These are phyloP conservation scores for Macroramphosus scolopax DNA, from an alignment of 2,797 vertebrate species.

Conservation along the genomic window DNA sequence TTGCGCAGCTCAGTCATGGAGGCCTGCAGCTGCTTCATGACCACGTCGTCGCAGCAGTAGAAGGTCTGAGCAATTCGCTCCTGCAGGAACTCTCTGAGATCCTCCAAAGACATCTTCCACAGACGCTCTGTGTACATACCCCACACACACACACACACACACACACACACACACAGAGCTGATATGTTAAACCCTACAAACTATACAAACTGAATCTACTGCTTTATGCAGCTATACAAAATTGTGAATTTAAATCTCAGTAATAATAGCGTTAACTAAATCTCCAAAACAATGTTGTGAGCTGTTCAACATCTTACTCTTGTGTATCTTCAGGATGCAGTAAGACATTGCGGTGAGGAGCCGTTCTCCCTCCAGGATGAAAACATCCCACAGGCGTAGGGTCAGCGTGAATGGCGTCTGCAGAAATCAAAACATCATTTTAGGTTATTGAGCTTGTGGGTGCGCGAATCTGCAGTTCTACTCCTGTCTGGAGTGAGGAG, in stretches of 20 bases:
- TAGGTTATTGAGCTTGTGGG: background rate
- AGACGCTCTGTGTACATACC: slow-evolving; percentile 69
- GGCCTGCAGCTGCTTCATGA: slow-evolving; percentile 76
- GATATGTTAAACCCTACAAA: background rate
- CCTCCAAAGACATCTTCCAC: slow-evolving; percentile 81
- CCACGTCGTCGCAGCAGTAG: slow-evolving; percentile 73
- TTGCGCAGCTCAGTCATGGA: slow-evolving; percentile 79
- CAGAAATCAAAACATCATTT: slow-evolving; percentile 25
- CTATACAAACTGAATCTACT: too few relatives aligned
- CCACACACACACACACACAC: slow-evolving; percentile 4
- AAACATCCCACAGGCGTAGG: slow-evolving; percentile 85
- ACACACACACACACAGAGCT: slow-evolving; percentile 9
- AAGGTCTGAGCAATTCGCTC: slow-evolving; percentile 73
- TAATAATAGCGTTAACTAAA: too few relatives aligned
- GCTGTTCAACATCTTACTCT: slow-evolving; percentile 75
- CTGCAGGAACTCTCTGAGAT: slow-evolving; percentile 84
- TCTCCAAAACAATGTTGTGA: too few relatives aligned
- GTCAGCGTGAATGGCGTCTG: slow-evolving; percentile 88
- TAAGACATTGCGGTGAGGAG: slow-evolving; percentile 85
- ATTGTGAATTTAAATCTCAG: too few relatives aligned
- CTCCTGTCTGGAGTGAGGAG: slow-evolving; percentile 34
- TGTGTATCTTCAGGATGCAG: slow-evolving; percentile 84
- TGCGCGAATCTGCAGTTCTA: slow-evolving; percentile 3
- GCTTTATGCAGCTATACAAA: too few relatives aligned
- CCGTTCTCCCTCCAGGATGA: slow-evolving; percentile 84